These are phyloP conservation scores for Heliconius ismenius DNA, from an alignment of 2,888 invertebrate genomes.

Conservation along the genomic window DNA sequence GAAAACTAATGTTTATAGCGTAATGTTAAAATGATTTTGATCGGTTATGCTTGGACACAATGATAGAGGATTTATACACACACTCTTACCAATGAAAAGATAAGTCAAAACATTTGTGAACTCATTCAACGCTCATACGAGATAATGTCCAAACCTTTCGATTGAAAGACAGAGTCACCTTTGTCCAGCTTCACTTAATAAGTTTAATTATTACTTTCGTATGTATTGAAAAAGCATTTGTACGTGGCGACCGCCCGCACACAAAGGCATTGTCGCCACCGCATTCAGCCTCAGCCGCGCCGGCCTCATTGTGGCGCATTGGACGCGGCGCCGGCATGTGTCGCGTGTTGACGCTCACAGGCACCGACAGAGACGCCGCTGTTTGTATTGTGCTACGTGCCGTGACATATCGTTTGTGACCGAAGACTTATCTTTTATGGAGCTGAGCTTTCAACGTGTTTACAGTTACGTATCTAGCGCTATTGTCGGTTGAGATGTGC, in stretches of 20 bases:
- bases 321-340: conserved; percentile 66
- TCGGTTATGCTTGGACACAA: background rate
- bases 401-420: conserved; percentile 76
- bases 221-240: conserved; percentile 19
- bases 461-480: conserved; percentile 39
- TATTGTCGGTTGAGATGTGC: conserved; percentile 39
- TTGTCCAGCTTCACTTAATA: conserved; percentile 20
- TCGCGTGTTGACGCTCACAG: conserved; percentile 67
- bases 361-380: conserved; percentile 76
- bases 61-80: background rate
- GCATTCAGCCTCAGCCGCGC: conserved; percentile 58
- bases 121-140: background rate
- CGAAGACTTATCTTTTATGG: conserved; percentile 65
- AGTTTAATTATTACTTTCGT: conserved; percentile 11
- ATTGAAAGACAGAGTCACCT: conserved; percentile 2
- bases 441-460: conserved; percentile 43
- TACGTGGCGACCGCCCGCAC: conserved; percentile 59
- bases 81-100: background rate
- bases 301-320: conserved; percentile 69
- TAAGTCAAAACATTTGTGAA: conserved; percentile 11
- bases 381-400: conserved; percentile 80
- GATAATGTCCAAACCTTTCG: background rate
- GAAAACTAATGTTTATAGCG: too few species aligned
- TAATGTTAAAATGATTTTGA: too few species aligned
- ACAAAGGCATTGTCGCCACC: conserved; percentile 68